Evolutionary conservation across 2,113 vertebrate genomes (phyloP).

Genomic region (Elanoides forficatus): DNA sequence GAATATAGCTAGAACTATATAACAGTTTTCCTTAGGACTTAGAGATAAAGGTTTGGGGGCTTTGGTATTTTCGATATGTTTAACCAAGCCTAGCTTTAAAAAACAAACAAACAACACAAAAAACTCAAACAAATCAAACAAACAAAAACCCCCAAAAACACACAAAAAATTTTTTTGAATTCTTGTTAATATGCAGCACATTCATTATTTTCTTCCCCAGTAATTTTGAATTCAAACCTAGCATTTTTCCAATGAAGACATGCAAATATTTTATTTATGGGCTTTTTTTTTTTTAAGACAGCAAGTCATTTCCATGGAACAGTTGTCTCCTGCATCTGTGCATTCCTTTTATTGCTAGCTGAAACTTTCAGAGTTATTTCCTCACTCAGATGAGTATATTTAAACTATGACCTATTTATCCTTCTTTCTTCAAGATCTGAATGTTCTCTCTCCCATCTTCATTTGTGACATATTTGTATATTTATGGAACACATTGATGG

Average conservation of each 20-base stretch:
- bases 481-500: neutral
- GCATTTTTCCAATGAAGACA: neutral
- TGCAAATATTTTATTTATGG: neutral
- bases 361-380: neutral
- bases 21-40: neutral
- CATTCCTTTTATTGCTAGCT: neutral
- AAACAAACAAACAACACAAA: too few relatives aligned
- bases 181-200: neutral
- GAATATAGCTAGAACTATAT: neutral
- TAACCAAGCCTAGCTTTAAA: neutral
- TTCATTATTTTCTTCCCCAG: neutral
- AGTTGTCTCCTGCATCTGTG: neutral
- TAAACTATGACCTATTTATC: neutral
- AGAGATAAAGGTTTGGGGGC: rapidly evolving
- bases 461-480: neutral
- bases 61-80: neutral
- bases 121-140: neutral
- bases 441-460: neutral
- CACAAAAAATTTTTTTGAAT: neutral
- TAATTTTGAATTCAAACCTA: neutral
- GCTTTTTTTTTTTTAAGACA: neutral
- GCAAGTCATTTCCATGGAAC: neutral
- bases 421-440: neutral
- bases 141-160: neutral
- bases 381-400: neutral